Conservation (phyloP, 1,140 invertebrate species). For the Stegodyphus mimosarum region DNA sequence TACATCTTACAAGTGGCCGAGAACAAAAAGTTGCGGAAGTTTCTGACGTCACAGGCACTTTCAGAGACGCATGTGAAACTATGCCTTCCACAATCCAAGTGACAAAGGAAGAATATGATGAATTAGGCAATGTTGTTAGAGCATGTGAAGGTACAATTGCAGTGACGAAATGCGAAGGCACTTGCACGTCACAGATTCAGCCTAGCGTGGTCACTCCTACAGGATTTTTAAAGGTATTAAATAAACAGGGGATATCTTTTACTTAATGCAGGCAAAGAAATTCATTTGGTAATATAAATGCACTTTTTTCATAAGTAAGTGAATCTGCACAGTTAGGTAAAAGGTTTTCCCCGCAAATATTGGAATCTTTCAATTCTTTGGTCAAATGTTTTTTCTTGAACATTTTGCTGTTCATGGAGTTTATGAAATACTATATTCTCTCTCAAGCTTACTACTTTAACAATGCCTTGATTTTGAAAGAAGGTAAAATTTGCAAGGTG, state of each 20-base stretch:
- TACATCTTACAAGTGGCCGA: not conserved
- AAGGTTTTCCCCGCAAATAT: too few relatives aligned
- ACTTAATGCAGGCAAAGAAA: too few relatives aligned
- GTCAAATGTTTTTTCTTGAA: too few relatives aligned
- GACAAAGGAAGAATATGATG: slow-evolving; percentile 89
- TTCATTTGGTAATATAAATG: too few relatives aligned
- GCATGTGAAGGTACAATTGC: slow-evolving; percentile 86
- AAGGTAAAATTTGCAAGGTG: too few relatives aligned
- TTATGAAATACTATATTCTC: too few relatives aligned
- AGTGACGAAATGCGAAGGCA: slow-evolving; percentile 83
- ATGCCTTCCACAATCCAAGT: slow-evolving; percentile 82
- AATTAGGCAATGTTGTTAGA: slow-evolving; percentile 80
- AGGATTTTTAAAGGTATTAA: slow-evolving; percentile 85
- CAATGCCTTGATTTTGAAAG: too few relatives aligned
- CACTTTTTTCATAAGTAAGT: too few relatives aligned
- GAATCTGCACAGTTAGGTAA: too few relatives aligned
- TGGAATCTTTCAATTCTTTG: too few relatives aligned
- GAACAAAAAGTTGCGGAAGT: slow-evolving; percentile 34
- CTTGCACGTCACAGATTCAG: slow-evolving; percentile 89
- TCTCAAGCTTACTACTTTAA: too few relatives aligned
- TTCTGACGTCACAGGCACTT: not conserved
- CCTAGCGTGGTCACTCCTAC: slow-evolving; percentile 87
- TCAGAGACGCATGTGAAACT: slow-evolving; percentile 75
- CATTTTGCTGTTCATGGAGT: too few relatives aligned
- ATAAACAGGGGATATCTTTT: not conserved